phyloP scores from a whole-genome alignment of 92 coral and sea anemone species.

The Isaurus tuberculatus region DNA sequence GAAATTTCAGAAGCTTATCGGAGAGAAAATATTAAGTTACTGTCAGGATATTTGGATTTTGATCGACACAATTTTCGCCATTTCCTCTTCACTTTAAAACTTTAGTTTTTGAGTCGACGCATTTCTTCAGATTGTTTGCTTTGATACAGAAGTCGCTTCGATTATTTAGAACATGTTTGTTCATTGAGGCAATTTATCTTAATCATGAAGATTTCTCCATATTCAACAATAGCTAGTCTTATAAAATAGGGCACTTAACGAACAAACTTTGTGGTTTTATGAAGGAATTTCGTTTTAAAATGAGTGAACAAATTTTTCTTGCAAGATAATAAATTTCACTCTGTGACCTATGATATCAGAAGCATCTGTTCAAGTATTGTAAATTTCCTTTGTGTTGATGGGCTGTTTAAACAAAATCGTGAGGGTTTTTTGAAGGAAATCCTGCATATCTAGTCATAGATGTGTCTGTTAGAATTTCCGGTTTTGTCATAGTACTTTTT shows the following conservation, averaged over 20 bases:
- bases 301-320: not conserved
- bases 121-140: conserved; percentile 5
- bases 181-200: not conserved
- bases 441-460: not conserved
- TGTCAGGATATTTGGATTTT: not conserved
- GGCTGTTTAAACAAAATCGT: not conserved
- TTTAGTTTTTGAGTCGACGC: not conserved
- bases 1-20: not conserved
- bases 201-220: not conserved
- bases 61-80: not conserved
- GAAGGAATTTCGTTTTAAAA: not conserved
- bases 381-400: conserved; percentile 20
- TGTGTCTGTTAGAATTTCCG: conserved; percentile 3
- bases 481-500: not conserved
- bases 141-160: not conserved
- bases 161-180: not conserved
- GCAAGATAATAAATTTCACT: not conserved
- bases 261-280: not conserved
- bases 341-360: conserved; percentile 12
- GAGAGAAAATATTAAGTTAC: not conserved
- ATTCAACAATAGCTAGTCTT: not conserved
- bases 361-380: conserved; percentile 16
- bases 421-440: conserved; percentile 23
- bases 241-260: not conserved
- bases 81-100: not conserved